phyloP scores from a whole-genome alignment of 2,888 invertebrate genomes.

The Matsumyia berberina region DNA sequence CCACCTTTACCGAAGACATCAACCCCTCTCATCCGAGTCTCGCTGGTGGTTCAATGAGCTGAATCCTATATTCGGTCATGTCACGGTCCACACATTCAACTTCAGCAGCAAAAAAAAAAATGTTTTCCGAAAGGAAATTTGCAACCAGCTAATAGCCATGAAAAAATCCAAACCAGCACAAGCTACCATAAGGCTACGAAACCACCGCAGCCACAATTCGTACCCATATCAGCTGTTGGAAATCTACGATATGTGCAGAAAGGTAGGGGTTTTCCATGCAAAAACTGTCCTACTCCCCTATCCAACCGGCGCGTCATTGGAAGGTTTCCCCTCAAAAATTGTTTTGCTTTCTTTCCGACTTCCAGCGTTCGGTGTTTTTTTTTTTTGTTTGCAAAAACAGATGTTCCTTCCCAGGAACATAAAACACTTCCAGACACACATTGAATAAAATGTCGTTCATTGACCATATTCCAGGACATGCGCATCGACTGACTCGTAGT shows the following conservation, averaged over 20 bases:
- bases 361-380: conserved; percentile 36
- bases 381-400: conserved; percentile 63
- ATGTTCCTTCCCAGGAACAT: conserved; percentile 71
- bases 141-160: too few species aligned
- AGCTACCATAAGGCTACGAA: too few species aligned
- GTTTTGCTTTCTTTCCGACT: conserved; percentile 22
- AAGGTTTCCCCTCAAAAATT: conserved; percentile 40
- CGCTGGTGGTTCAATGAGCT: too few species aligned
- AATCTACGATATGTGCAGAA: conserved; percentile 73
- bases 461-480: conserved; percentile 75
- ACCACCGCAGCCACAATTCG: neutral
- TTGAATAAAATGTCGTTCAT: conserved; percentile 72
- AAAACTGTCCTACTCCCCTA: conserved; percentile 41
- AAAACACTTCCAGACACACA: conserved; percentile 59
- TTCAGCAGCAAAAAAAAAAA: too few species aligned
- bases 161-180: too few species aligned
- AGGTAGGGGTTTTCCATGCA: conserved; percentile 30
- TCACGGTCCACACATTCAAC: too few species aligned
- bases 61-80: too few species aligned
- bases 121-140: too few species aligned
- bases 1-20: too few species aligned
- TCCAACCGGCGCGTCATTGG: conserved; percentile 27
- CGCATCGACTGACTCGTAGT: conserved; percentile 48
- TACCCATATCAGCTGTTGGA: conserved; percentile 36
- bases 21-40: too few species aligned